A percentile compares a stretch with the other conserved stretches of the same genome.
phyloP scores from a whole-genome alignment of 2,797 vertebrate genomes.

The Borostomias antarcticus region DNA sequence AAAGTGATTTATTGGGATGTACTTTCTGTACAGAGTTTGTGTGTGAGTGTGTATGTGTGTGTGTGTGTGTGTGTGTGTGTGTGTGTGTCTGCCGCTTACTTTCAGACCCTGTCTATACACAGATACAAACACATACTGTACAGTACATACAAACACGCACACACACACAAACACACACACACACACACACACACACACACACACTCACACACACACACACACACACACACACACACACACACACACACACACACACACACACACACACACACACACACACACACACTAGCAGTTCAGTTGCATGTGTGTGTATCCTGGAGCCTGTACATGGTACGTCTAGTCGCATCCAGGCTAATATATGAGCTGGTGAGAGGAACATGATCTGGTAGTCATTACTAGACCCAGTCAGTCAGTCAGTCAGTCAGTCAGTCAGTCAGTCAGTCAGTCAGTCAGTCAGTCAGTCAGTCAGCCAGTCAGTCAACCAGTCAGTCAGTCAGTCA shows the following conservation, averaged over 20 bases:
- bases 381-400: not conserved
- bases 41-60: conserved; percentile 36
- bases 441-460: too few species aligned
- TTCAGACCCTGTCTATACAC: not conserved
- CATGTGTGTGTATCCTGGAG: not conserved
- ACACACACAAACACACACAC: too few species aligned
- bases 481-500: too few species aligned
- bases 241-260: not conserved
- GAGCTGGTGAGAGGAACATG: not conserved
- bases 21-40: conserved; percentile 42
- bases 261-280: not conserved
- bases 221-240: not conserved
- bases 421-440: too few species aligned
- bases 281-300: not conserved
- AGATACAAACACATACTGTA: not conserved
- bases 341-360: not conserved
- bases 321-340: not conserved
- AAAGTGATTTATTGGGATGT: conserved; percentile 76
- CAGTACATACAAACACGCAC: too few species aligned
- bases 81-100: not conserved
- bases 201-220: conserved; percentile 9
- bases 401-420: not conserved
- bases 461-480: too few species aligned
- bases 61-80: conserved; percentile 36
- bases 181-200: too few species aligned